phyloP scores from a whole-genome alignment of 2,888 invertebrate genomes.

The Hypselothyrea guttata region DNA sequence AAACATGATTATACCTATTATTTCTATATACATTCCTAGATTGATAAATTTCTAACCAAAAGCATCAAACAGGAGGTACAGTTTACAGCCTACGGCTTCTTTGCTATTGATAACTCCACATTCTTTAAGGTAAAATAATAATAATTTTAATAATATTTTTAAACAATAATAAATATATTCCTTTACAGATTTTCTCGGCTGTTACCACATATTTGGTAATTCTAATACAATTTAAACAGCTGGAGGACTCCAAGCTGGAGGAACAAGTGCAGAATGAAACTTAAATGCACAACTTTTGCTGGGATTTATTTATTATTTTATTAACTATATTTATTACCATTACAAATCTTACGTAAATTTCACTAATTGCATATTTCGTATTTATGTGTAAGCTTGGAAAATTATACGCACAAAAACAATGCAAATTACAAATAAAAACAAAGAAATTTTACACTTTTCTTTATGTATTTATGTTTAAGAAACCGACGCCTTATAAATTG shows the following conservation, averaged over 20 bases:
- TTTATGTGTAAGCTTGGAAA: slow-evolving; percentile 13
- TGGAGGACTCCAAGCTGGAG: slow-evolving; percentile 79
- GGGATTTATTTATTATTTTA: slow-evolving; percentile 23
- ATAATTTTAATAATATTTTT: too few relatives aligned
- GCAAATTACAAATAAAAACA: slow-evolving; percentile 20
- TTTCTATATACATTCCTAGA: slow-evolving; percentile 44
- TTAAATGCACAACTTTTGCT: not conserved
- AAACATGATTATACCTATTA: not conserved
- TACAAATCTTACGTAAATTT: slow-evolving; percentile 67
- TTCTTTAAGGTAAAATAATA: slow-evolving; percentile 77
- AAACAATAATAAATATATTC: not conserved
- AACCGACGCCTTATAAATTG: slow-evolving; percentile 51
- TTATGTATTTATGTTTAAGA: slow-evolving; percentile 41
- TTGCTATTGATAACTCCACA: slow-evolving; percentile 81
- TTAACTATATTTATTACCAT: slow-evolving; percentile 50
- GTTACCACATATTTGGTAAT: slow-evolving; percentile 82
- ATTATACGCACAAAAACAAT: slow-evolving; percentile 22
- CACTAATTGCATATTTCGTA: slow-evolving; percentile 51
- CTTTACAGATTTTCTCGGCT: slow-evolving; percentile 79
- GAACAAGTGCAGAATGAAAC: slow-evolving; percentile 39
- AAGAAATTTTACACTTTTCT: not conserved
- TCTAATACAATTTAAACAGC: slow-evolving; percentile 81
- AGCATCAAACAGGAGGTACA: slow-evolving; percentile 81
- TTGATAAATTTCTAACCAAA: slow-evolving; percentile 81
- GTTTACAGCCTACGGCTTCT: slow-evolving; percentile 82